Evolutionary conservation across 2,888 invertebrate species (phyloP).

Genomic region (Phrixothrix hirtus): DNA sequence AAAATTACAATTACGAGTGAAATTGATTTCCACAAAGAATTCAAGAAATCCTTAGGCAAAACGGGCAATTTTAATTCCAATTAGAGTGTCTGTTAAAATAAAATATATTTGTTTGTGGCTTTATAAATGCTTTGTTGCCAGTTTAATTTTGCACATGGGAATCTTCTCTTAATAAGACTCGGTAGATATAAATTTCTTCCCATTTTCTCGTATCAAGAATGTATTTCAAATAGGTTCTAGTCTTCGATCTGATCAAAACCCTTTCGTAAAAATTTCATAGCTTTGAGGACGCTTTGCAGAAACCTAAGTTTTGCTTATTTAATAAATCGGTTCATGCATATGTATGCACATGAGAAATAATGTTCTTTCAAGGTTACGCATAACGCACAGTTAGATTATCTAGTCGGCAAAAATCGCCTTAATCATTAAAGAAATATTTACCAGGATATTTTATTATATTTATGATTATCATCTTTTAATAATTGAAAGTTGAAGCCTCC

Average conservation of each 20-base stretch:
- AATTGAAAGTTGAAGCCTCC: too few relatives aligned
- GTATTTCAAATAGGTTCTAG: constrained; percentile 15
- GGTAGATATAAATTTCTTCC: constrained; percentile 8
- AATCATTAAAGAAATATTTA: too few relatives aligned
- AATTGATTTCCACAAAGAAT: constrained; percentile 35
- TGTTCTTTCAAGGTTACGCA: too few relatives aligned
- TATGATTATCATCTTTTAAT: too few relatives aligned
- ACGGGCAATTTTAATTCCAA: constrained; percentile 40
- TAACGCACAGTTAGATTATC: too few relatives aligned
- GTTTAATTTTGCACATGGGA: constrained; percentile 27
- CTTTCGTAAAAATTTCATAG: constrained; percentile 20
- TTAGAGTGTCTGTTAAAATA: constrained; percentile 32
- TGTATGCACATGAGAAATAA: too few relatives aligned
- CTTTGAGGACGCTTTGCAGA: background rate
- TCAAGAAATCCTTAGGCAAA: constrained; percentile 34
- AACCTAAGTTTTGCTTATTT: background rate
- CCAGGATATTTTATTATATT: too few relatives aligned
- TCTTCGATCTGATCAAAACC: constrained; percentile 13
- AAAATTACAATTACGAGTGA: constrained; percentile 34
- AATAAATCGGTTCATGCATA: background rate
- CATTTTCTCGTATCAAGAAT: constrained; percentile 12
- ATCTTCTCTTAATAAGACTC: constrained; percentile 24
- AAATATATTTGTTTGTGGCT: constrained; percentile 39
- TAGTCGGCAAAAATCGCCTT: too few relatives aligned
- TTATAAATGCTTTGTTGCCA: constrained; percentile 29